Conservation (phyloP, 2,113 vertebrate genomes). For the Dryoscopus gambensis region DNA sequence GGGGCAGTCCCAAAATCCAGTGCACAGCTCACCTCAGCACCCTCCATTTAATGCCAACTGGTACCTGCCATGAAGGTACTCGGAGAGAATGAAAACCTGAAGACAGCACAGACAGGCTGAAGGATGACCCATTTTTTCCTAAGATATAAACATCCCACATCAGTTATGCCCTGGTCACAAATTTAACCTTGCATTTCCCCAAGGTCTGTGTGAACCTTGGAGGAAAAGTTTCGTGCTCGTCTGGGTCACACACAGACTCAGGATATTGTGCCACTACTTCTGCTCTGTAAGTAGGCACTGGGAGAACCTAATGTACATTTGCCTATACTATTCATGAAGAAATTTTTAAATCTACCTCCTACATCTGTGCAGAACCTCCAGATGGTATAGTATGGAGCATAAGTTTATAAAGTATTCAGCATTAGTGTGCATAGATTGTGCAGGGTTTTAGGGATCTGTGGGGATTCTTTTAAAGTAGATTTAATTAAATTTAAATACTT, state of each 20-base stretch:
- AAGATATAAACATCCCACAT: not conserved
- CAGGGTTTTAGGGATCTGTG: not conserved
- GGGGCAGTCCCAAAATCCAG: not conserved
- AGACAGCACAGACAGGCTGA: not conserved
- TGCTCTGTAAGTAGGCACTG: not conserved
- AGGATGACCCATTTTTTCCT: not conserved
- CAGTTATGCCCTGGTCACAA: not conserved
- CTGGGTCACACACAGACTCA: not conserved
- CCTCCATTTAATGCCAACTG: not conserved
- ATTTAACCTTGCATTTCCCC: not conserved
- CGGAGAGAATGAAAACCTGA: not conserved
- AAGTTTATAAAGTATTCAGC: not conserved
- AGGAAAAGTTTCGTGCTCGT: not conserved
- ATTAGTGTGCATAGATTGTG: not conserved
- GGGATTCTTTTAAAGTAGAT: not conserved
- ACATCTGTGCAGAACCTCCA: not conserved
- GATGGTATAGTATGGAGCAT: not conserved
- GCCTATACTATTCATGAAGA: not conserved
- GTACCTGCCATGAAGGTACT: not conserved
- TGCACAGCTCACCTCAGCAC: rapidly evolving
- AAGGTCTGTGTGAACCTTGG: not conserved
- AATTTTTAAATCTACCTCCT: not conserved
- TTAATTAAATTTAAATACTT: not conserved
- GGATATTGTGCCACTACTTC: not conserved
- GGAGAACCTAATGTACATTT: not conserved